Evolutionary conservation across 1,140 invertebrate genomes (phyloP).

Genomic region (Platyscapa corneri): DNA sequence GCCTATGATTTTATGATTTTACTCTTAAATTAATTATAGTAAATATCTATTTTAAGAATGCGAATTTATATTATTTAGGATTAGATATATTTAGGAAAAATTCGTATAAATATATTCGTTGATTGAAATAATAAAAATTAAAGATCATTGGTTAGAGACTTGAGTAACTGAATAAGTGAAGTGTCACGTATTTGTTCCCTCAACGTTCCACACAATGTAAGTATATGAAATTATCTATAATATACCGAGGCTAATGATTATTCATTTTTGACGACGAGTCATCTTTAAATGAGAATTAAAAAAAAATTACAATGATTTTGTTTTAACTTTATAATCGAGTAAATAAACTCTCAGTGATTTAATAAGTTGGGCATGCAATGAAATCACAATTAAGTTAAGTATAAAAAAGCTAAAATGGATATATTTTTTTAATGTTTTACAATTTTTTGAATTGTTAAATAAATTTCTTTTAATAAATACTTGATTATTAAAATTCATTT

Average conservation of each 20-base stretch:
- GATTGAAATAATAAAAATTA: neutral
- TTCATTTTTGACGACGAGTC: neutral
- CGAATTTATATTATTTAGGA: no score
- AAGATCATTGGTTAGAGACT: neutral
- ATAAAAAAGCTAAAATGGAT: no score
- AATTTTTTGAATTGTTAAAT: no score
- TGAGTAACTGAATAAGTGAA: neutral
- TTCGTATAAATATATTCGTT: neutral
- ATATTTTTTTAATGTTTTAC: no score
- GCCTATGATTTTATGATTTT: no score
- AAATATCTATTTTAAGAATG: no score
- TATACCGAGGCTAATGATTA: neutral
- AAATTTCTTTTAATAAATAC: no score
- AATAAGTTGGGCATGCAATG: neutral
- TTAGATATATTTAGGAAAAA: no score
- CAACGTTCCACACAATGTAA: neutral
- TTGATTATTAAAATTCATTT: no score
- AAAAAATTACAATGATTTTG: neutral
- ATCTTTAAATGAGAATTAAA: neutral
- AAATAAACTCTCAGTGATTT: neutral
- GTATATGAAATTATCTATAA: neutral
- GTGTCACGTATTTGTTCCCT: neutral
- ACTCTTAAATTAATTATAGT: no score
- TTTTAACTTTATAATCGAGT: neutral
- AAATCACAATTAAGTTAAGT: neutral